Conservation (phyloP, 2,797 vertebrate species). For the Ctenopoma multispine region DNA sequence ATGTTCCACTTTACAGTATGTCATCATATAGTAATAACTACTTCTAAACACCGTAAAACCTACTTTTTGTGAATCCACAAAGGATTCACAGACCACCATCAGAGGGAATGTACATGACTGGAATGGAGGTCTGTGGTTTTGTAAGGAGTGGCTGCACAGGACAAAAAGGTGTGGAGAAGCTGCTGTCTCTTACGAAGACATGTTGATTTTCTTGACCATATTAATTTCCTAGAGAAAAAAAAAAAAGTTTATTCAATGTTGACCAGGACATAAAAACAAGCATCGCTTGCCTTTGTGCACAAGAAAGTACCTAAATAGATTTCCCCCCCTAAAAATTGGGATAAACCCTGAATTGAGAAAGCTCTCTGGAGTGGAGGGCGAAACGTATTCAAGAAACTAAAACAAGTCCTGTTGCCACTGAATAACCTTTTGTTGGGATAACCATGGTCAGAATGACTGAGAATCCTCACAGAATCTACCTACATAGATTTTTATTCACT, state of each 20-base stretch:
- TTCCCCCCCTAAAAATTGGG: too few species aligned
- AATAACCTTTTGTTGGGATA: too few species aligned
- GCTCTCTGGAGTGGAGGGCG: too few species aligned
- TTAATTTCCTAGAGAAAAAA: slow-evolving; percentile 74
- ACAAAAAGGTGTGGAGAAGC: neutral
- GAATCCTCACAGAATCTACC: too few species aligned
- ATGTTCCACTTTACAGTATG: slow-evolving; percentile 39
- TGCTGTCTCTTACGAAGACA: slow-evolving; percentile 59
- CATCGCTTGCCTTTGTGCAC: too few species aligned
- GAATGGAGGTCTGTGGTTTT: slow-evolving; percentile 60
- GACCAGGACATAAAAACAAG: too few species aligned
- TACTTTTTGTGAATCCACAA: slow-evolving; percentile 21
- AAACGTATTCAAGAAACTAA: too few species aligned
- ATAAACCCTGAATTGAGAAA: too few species aligned
- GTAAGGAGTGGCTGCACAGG: slow-evolving; percentile 61
- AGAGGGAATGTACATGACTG: slow-evolving; percentile 76
- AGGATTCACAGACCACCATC: slow-evolving; percentile 46
- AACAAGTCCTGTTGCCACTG: too few species aligned
- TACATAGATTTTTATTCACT: neutral
- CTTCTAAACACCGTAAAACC: slow-evolving; percentile 41
- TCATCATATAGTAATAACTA: slow-evolving; percentile 23
- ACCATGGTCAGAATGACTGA: too few species aligned
- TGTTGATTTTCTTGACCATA: slow-evolving; percentile 70
- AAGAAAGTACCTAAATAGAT: too few species aligned
- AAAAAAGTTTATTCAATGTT: neutral